Conservation (phyloP, 2,888 invertebrate species). For the Athripsodes cinereus region DNA sequence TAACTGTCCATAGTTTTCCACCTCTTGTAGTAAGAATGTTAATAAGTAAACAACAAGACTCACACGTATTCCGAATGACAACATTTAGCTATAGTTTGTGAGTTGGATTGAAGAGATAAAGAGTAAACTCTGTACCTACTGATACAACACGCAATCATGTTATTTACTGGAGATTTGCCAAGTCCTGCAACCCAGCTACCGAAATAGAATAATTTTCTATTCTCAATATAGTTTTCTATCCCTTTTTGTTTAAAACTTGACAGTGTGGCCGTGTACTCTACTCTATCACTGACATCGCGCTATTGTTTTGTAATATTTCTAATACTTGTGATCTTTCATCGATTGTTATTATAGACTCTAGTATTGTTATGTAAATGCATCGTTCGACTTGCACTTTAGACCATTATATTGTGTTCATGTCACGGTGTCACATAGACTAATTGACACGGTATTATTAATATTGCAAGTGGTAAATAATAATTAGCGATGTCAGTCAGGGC, state of each 20-base stretch:
- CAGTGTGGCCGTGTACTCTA: slow-evolving; percentile 6
- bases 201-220: slow-evolving; percentile 24
- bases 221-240: slow-evolving; percentile 20
- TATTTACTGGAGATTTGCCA: slow-evolving; percentile 31
- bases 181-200: slow-evolving; percentile 40
- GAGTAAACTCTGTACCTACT: too few relatives aligned
- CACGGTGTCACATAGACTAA: not conserved
- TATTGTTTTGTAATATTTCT: not conserved
- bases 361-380: not conserved
- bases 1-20: too few relatives aligned
- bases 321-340: not conserved
- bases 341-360: not conserved
- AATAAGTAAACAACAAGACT: too few relatives aligned
- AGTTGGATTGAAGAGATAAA: too few relatives aligned
- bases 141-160: not conserved
- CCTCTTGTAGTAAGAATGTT: too few relatives aligned
- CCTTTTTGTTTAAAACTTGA: slow-evolving; percentile 16
- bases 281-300: not conserved
- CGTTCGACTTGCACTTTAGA: not conserved
- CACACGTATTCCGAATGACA: too few relatives aligned
- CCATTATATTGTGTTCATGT: not conserved
- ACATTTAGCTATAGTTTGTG: too few relatives aligned
- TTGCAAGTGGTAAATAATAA: not conserved
- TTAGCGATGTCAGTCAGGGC: too few relatives aligned
- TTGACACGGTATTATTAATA: not conserved